Evolutionary conservation across 2,797 vertebrate species (phyloP).

Genomic region (Kryptopterus vitreolus): DNA sequence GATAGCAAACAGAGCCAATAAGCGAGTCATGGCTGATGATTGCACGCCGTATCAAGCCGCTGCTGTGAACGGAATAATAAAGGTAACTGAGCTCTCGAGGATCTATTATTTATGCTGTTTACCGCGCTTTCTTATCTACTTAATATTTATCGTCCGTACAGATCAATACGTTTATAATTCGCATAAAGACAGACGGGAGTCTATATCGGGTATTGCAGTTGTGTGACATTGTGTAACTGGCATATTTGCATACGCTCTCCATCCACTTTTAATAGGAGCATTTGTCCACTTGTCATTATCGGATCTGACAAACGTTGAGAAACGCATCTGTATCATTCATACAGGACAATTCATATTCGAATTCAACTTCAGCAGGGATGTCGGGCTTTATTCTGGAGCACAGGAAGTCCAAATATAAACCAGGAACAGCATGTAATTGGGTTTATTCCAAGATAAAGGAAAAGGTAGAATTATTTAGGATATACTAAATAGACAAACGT

Average conservation of each 20-base stretch:
- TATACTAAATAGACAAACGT: no score
- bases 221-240: conserved; percentile 60
- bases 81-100: neutral
- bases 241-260: conserved; percentile 55
- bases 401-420: neutral
- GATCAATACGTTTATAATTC: conserved; percentile 15
- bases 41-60: conserved; percentile 12
- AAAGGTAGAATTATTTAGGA: no score
- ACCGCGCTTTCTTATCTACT: neutral
- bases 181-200: conserved; percentile 42
- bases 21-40: conserved; percentile 8
- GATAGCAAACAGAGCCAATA: conserved; percentile 32
- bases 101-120: conserved; percentile 10
- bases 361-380: neutral
- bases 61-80: neutral
- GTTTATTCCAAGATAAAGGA: neutral
- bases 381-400: neutral
- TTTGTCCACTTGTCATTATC: neutral
- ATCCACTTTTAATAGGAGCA: neutral
- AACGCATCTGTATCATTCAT: neutral
- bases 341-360: neutral
- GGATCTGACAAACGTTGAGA: neutral
- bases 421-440: neutral
- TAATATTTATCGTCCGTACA: conserved; percentile 4
- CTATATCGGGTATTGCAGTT: conserved; percentile 53